phyloP scores from a whole-genome alignment of 2,888 invertebrate genomes.

The Aleiodes leptofemur region DNA sequence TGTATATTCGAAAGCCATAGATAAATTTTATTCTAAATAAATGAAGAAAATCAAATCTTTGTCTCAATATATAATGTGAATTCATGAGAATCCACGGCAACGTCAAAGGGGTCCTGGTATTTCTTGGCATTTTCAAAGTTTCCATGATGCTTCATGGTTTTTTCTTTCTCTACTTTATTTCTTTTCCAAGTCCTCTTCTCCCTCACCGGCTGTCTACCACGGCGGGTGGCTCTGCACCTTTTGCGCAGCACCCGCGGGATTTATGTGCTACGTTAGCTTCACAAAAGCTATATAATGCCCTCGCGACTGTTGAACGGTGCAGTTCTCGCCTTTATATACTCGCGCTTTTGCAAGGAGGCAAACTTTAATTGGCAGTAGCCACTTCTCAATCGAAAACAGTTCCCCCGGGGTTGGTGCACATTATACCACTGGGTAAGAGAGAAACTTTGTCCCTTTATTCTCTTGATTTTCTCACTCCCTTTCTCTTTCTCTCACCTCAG shows the following conservation, averaged over 20 bases:
- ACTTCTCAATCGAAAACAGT: slow-evolving; percentile 51
- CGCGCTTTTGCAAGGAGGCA: slow-evolving; percentile 49
- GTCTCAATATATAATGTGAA: too few species aligned
- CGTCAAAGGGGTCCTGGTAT: too few species aligned
- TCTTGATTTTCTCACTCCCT: neutral
- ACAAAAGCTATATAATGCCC: slow-evolving; percentile 41
- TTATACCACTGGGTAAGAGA: too few species aligned
- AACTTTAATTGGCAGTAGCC: slow-evolving; percentile 58
- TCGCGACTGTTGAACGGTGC: slow-evolving; percentile 42
- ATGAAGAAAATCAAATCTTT: too few species aligned
- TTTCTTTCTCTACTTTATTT: slow-evolving; percentile 16
- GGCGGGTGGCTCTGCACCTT: slow-evolving; percentile 50
- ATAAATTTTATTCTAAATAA: too few species aligned
- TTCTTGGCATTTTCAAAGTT: too few species aligned
- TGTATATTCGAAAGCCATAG: too few species aligned
- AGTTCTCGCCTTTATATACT: slow-evolving; percentile 8
- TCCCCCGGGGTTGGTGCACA: slow-evolving; percentile 16
- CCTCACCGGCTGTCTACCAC: slow-evolving; percentile 48
- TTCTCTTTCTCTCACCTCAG: slow-evolving; percentile 30
- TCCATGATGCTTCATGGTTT: too few species aligned
- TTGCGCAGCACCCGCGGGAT: slow-evolving; percentile 49
- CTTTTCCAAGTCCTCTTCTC: slow-evolving; percentile 33
- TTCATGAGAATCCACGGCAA: too few species aligned
- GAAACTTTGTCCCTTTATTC: neutral
- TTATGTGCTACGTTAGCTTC: slow-evolving; percentile 48